phyloP scores from a whole-genome alignment of 2,113 vertebrate genomes.

The Pholis gunnellus region DNA sequence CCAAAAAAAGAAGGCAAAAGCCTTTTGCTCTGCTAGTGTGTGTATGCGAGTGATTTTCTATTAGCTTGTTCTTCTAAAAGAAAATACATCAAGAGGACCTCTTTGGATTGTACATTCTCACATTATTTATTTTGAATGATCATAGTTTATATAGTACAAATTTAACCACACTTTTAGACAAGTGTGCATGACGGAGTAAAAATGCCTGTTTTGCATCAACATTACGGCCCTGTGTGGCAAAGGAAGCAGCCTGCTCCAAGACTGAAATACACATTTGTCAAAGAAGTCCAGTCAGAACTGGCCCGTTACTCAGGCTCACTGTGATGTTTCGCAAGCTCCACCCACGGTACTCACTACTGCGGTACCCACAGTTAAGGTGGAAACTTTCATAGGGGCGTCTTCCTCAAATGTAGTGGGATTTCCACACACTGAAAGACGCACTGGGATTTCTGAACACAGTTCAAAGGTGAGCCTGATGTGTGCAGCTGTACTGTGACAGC shows the following conservation, averaged over 20 bases:
- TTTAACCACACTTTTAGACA: not conserved
- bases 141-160: slow-evolving; percentile 35
- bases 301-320: not conserved
- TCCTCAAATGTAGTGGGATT: not conserved
- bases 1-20: not conserved
- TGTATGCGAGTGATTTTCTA: not conserved
- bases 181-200: not conserved
- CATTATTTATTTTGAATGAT: slow-evolving; percentile 28
- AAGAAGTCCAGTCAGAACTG: slow-evolving; percentile 14
- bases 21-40: not conserved
- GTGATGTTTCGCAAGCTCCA: not conserved
- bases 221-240: not conserved
- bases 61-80: not conserved
- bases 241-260: not conserved
- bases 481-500: slow-evolving; percentile 1
- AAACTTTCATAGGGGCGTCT: slow-evolving; percentile 4
- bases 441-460: slow-evolving; percentile 21
- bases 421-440: slow-evolving; percentile 7
- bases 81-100: not conserved
- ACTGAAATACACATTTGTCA: not conserved
- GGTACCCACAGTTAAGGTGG: not conserved
- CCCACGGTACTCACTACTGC: not conserved
- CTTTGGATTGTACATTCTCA: not conserved
- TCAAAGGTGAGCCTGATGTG: slow-evolving; percentile 7
- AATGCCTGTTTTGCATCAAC: not conserved